Evolutionary conservation across 2,797 vertebrate genomes (phyloP).

Genomic region (Neoniphon sammara): DNA sequence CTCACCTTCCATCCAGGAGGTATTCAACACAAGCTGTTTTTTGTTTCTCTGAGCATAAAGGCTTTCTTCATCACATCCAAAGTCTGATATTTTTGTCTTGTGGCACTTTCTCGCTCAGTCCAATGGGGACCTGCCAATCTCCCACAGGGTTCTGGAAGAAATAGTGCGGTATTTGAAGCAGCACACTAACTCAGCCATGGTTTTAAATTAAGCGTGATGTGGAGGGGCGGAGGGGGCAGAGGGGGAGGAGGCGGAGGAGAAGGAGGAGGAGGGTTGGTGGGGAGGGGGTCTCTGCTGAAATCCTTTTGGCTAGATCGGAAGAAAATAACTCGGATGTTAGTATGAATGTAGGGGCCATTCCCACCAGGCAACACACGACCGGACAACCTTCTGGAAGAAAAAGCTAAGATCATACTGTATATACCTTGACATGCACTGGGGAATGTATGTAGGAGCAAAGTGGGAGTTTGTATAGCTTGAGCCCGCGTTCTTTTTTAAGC

Average conservation of each 20-base stretch:
- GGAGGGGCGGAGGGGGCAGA: conserved; percentile 27
- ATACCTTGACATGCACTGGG: conserved; percentile 53
- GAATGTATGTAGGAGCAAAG: conserved; percentile 55
- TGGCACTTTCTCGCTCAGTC: conserved; percentile 78
- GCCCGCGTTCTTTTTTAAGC: conserved; percentile 63
- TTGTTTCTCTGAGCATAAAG: conserved; percentile 78
- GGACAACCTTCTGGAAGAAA: conserved; percentile 56
- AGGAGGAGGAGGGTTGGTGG: conserved; percentile 12
- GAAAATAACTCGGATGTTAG: conserved; percentile 76
- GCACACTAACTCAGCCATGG: conserved; percentile 84
- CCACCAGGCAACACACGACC: conserved; percentile 35
- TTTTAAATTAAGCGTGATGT: conserved; percentile 86
- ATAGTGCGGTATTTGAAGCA: conserved; percentile 81
- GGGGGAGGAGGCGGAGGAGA: no score
- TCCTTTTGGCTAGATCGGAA: conserved; percentile 70
- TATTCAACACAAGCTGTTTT: conserved; percentile 78
- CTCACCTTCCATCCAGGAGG: conserved; percentile 72
- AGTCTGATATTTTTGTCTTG: conserved; percentile 85
- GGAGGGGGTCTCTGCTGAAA: conserved; percentile 62
- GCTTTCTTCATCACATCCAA: conserved; percentile 79
- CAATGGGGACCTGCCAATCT: conserved; percentile 80
- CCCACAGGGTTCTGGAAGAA: conserved; percentile 83
- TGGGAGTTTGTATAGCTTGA: conserved; percentile 63
- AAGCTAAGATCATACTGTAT: conserved; percentile 42
- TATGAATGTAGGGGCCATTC: conserved; percentile 57